These are phyloP conservation scores for Mus caroli DNA, from an alignment of 2,797 vertebrate genomes.

Conservation along the genomic window DNA sequence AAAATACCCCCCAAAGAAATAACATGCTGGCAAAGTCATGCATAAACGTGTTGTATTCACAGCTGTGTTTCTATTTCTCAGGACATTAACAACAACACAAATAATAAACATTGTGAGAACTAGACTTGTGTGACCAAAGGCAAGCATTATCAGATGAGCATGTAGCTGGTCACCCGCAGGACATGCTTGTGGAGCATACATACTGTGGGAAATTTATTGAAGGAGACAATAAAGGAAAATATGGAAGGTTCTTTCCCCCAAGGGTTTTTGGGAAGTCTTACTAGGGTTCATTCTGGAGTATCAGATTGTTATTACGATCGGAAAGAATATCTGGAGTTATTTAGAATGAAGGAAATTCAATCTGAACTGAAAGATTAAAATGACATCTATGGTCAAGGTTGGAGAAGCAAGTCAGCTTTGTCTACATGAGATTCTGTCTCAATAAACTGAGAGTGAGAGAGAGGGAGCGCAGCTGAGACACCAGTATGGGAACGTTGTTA, in stretches of 20 bases:
- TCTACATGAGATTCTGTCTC: not conserved
- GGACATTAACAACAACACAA: not conserved
- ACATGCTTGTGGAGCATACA: rapidly evolving
- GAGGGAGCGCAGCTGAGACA: not conserved
- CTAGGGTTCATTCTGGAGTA: not conserved
- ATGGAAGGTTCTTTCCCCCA: no score
- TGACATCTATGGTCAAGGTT: not conserved
- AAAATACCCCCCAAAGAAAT: not conserved
- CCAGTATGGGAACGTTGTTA: rapidly evolving
- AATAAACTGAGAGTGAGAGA: not conserved
- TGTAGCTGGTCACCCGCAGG: not conserved
- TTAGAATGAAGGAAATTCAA: slow-evolving; percentile 26
- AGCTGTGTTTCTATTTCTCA: not conserved
- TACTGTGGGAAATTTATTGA: not conserved
- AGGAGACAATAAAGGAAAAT: not conserved
- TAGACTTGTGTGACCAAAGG: not conserved
- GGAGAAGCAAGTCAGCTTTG: not conserved
- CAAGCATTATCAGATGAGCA: no score
- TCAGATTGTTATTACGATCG: not conserved
- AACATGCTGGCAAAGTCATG: not conserved
- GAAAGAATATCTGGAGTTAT: not conserved
- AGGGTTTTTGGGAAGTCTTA: not conserved
- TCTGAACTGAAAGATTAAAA: not conserved
- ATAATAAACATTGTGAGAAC: not conserved
- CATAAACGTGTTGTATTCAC: not conserved